Evolutionary conservation across 2,797 vertebrate genomes (phyloP), one percentile per base, ranked within the genome.

Genomic region (Siniperca scherzeri): DNA sequence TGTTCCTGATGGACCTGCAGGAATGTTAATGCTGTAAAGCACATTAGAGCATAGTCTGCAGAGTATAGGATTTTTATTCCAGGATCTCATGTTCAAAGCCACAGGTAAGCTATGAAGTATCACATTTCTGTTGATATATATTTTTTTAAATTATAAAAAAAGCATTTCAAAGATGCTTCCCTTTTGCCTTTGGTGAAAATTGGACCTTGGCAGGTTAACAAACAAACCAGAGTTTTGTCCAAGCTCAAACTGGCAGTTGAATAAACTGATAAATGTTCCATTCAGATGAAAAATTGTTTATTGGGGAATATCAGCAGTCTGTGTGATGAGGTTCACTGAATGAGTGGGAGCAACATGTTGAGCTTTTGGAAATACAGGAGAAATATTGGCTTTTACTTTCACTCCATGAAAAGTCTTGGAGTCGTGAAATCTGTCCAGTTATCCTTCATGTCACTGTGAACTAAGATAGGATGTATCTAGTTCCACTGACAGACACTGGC

Each of bases 1-100:
- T 30, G 74, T 55, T 40, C 67, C 30, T 46, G 12, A 44, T 25
- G 40, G 33, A 61, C 16, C 38, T 56, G 77, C 69, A 57, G 60
- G 30, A 44, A 44, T 14, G 14, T 17, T 36, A 21, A 10, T 66
- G 42, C 60, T 61, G 7, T 36, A 25, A 65, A 48, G 17, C 25
- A 50, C 59, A 22, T 38, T 61, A 36, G 52, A 14, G 50, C 55
- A n/a, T 21, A 62, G 52, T 19, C 40, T 56, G 62, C 52, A 75
- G 36, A 30, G 10, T 27, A 0, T n/a, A 27, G 1, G 11, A 17
- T 61, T 52, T 38, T 42, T 60, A 66, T 25, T 55, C 25, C 27
- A 22, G 60, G 25, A 53, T 17, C 14, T 55, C 33, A 53, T n/a
- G 7, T 48, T 48, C 19, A 72, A 60, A 60, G 42, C 42, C 22